Conservation (phyloP, 2,113 vertebrate species). For the Dolichotis patagonum region DNA sequence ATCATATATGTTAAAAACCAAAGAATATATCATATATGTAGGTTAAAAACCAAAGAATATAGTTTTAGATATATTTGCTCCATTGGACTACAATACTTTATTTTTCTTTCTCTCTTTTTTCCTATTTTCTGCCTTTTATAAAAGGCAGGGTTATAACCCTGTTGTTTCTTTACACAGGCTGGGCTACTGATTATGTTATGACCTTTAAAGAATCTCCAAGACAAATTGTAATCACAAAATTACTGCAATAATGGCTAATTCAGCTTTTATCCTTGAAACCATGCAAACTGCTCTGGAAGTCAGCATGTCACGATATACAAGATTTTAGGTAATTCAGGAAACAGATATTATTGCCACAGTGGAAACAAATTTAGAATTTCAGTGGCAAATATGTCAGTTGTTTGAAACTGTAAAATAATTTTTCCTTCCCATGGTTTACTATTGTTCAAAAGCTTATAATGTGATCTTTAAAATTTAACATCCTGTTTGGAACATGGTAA, state of each 20-base stretch:
- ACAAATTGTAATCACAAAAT: slow-evolving; percentile 20
- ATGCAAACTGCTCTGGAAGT: not conserved
- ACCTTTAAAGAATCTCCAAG: not conserved
- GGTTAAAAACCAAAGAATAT: not conserved
- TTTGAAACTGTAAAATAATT: not conserved
- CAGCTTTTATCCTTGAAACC: not conserved
- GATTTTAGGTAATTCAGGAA: not conserved
- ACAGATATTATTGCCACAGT: not conserved
- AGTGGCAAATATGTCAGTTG: not conserved
- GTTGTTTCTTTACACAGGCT: not conserved
- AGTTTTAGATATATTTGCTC: not conserved
- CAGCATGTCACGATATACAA: not conserved
- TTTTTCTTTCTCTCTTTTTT: not conserved
- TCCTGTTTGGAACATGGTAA: not conserved
- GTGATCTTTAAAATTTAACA: not conserved
- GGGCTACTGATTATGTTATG: not conserved
- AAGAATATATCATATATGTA: not conserved
- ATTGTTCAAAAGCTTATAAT: not conserved
- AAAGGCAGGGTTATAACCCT: too few relatives aligned
- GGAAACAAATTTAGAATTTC: slow-evolving; percentile 37
- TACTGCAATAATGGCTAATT: not conserved
- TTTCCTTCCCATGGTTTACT: not conserved
- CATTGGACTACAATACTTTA: not conserved
- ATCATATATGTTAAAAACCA: too few relatives aligned
- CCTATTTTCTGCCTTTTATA: not conserved